phyloP scores from a whole-genome alignment of 2,888 invertebrate species.

The Melitaea athalia region DNA sequence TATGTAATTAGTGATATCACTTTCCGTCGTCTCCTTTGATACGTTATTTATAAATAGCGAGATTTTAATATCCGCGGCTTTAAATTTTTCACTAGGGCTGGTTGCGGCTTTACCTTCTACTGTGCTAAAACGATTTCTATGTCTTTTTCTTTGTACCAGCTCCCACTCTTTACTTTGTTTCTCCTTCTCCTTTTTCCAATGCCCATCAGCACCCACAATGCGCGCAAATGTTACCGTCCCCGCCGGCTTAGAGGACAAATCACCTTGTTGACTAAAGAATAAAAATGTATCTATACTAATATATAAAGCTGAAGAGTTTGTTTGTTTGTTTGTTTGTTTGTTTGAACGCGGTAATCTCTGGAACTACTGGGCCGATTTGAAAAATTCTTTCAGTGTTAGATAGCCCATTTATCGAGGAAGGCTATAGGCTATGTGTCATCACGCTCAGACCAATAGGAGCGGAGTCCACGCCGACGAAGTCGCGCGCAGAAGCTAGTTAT shows the following conservation, averaged over 20 bases:
- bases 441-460: too few species aligned
- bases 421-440: too few species aligned
- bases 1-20: constrained; percentile 39
- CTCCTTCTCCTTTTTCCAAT: constrained; percentile 21
- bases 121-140: constrained; percentile 32
- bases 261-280: too few species aligned
- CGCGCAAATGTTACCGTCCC: neutral
- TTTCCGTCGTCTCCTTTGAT: constrained; percentile 29
- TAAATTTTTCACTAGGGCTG: constrained; percentile 30
- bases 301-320: too few species aligned
- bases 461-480: too few species aligned
- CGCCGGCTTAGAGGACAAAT: neutral
- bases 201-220: constrained; percentile 13
- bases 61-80: constrained; percentile 37
- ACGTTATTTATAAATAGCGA: constrained; percentile 42
- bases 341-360: too few species aligned
- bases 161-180: constrained; percentile 23
- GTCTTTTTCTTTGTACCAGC: constrained; percentile 28
- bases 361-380: too few species aligned
- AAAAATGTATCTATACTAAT: too few species aligned
- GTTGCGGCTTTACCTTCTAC: constrained; percentile 26
- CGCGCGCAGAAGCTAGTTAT: too few species aligned
- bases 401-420: too few species aligned
- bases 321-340: too few species aligned
- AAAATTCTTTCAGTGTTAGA: too few species aligned